These are phyloP conservation scores for Rhagonycha lutea DNA, from an alignment of 2,888 invertebrate species.

Conservation along the genomic window DNA sequence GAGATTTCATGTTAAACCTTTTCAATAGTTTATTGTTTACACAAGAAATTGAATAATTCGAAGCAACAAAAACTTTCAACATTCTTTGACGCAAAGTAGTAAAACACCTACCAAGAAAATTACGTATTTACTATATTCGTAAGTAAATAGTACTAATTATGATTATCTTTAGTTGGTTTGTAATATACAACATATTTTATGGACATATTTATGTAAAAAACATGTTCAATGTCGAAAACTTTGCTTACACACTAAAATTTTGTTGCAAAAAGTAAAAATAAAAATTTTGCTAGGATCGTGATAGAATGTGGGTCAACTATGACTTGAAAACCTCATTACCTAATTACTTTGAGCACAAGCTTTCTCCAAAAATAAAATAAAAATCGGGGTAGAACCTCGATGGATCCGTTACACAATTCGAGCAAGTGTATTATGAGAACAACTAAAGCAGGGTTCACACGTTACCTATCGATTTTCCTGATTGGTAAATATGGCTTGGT, in stretches of 20 bases:
- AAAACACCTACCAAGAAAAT: slow-evolving; percentile 27
- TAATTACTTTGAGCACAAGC: background rate
- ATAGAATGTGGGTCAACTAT: background rate
- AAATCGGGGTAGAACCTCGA: slow-evolving; percentile 22
- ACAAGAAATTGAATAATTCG: slow-evolving; percentile 44
- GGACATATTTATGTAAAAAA: background rate
- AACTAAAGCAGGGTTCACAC: background rate
- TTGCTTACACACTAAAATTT: background rate
- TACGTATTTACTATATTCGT: slow-evolving; percentile 8
- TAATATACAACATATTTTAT: background rate
- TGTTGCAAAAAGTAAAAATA: background rate
- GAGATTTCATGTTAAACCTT: background rate
- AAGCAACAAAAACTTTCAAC: slow-evolving; percentile 37
- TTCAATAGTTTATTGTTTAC: slow-evolving; percentile 29
- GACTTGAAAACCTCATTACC: background rate
- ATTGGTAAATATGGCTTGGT: background rate
- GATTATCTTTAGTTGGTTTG: background rate
- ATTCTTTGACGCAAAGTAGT: slow-evolving; percentile 32
- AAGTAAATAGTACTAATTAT: background rate
- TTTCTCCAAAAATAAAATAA: slow-evolving; percentile 21
- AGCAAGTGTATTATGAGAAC: background rate
- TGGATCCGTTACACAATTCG: background rate
- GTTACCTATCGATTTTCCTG: background rate
- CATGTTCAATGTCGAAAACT: background rate
- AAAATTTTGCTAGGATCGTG: background rate